Percentiles rank a stretch among this genome's conserved stretches.
phyloP scores from a whole-genome alignment of 2,888 invertebrate species.

The Polymixis lichenea region DNA sequence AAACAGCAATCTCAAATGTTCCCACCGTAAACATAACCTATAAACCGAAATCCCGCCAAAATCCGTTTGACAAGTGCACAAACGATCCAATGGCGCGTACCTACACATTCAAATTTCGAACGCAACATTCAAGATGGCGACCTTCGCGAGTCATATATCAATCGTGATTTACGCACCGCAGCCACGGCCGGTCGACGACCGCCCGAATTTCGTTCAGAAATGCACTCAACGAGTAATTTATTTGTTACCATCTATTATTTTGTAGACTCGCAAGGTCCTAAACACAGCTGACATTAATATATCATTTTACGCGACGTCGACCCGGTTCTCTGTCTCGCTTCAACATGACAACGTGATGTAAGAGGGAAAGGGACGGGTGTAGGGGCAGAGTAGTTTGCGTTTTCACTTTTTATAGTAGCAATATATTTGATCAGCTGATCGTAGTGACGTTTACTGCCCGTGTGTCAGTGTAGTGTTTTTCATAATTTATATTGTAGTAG shows the following conservation, averaged over 20 bases:
- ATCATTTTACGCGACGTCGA: conserved; percentile 89
- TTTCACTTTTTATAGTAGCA: conserved; percentile 91
- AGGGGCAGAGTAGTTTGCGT: conserved; percentile 86
- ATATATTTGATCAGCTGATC: conserved; percentile 91
- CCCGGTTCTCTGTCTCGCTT: conserved; percentile 72
- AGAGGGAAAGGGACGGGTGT: conserved; percentile 77
- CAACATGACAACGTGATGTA: conserved; percentile 34
- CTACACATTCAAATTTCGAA: conserved; percentile 89
- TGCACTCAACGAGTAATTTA: conserved; percentile 90
- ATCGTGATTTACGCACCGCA: conserved; percentile 88
- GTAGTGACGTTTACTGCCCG: conserved; percentile 89
- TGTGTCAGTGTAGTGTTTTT: conserved; percentile 87
- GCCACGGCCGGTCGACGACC: conserved; percentile 88
- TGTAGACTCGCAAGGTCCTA: conserved; percentile 90
- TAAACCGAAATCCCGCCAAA: conserved; percentile 69
- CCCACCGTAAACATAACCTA: conserved; percentile 65
- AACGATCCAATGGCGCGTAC: conserved; percentile 82
- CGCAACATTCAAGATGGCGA: conserved; percentile 88
- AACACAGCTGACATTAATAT: conserved; percentile 91
- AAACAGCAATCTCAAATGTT: conserved; percentile 60
- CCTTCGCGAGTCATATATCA: conserved; percentile 89
- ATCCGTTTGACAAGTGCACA: conserved; percentile 76
- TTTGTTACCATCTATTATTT: conserved; percentile 91
- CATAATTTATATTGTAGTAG: conserved; percentile 89
- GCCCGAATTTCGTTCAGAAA: conserved; percentile 90